Percentiles rank a stretch among this genome's conserved stretches.
Conservation (phyloP, 2,113 vertebrate species). For the Condylura cristata region DNA sequence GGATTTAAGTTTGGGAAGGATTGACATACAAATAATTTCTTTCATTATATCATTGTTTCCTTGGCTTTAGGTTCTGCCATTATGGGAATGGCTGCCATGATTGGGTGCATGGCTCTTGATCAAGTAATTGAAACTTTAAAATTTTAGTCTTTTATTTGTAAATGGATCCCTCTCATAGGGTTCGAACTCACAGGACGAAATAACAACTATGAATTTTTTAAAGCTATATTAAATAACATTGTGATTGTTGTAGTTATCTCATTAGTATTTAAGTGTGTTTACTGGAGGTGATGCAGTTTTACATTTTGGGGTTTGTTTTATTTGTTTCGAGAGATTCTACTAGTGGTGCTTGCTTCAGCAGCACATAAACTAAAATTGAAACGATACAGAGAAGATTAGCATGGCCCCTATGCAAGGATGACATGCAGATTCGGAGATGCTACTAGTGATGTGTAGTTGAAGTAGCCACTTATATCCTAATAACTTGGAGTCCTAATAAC, state of each 20-base stretch:
- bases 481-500: background rate
- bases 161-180: background rate
- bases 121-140: slow-evolving; percentile 11
- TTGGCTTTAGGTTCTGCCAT: background rate
- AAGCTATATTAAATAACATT: slow-evolving; percentile 4
- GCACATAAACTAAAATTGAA: no score
- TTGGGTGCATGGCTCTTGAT: background rate
- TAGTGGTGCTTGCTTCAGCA: no score
- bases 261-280: background rate
- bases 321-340: background rate
- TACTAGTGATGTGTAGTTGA: background rate
- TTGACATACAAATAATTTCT: background rate
- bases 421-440: no score
- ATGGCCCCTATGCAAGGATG: no score
- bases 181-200: background rate
- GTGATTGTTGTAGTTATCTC: background rate
- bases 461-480: background rate
- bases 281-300: background rate
- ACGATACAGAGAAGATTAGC: no score
- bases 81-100: no score
- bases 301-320: background rate
- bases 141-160: background rate
- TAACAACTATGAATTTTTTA: background rate
- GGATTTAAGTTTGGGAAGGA: slow-evolving; percentile 12
- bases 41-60: background rate